These are phyloP conservation scores for Falco naumanni DNA, from an alignment of 2,797 vertebrate species.

Conservation along the genomic window DNA sequence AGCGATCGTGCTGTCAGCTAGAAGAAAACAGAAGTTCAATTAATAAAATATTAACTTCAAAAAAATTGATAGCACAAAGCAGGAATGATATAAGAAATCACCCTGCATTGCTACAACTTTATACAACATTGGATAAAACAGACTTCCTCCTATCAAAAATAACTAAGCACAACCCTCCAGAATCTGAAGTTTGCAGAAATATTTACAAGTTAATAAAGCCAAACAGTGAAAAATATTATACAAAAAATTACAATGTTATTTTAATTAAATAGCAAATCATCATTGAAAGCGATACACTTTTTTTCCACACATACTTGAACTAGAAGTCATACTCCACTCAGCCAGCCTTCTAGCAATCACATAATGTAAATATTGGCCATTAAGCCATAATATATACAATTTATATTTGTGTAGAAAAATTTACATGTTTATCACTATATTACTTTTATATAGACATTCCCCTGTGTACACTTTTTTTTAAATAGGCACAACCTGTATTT, in stretches of 20 bases:
- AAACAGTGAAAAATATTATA: background rate
- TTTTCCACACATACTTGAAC: background rate
- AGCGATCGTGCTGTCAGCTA: slow-evolving; percentile 93
- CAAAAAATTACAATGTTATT: background rate
- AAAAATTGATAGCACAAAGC: background rate
- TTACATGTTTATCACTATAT: background rate
- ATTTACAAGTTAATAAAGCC: background rate
- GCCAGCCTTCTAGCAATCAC: background rate
- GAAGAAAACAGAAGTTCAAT: slow-evolving; percentile 53
- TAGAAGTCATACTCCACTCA: background rate
- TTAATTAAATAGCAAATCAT: background rate
- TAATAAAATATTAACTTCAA: background rate
- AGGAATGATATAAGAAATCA: background rate
- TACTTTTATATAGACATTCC: background rate
- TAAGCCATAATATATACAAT: background rate
- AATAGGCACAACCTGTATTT: background rate
- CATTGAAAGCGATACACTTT: background rate
- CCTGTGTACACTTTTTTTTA: background rate
- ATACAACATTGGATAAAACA: background rate
- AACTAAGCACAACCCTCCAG: background rate
- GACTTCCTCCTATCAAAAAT: background rate
- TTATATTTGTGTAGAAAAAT: background rate
- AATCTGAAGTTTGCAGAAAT: background rate
- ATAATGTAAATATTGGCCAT: background rate
- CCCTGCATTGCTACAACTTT: background rate